These are phyloP conservation scores for Scrobipalpa atriplicella DNA, from an alignment of 2,888 invertebrate species.

Conservation along the genomic window DNA sequence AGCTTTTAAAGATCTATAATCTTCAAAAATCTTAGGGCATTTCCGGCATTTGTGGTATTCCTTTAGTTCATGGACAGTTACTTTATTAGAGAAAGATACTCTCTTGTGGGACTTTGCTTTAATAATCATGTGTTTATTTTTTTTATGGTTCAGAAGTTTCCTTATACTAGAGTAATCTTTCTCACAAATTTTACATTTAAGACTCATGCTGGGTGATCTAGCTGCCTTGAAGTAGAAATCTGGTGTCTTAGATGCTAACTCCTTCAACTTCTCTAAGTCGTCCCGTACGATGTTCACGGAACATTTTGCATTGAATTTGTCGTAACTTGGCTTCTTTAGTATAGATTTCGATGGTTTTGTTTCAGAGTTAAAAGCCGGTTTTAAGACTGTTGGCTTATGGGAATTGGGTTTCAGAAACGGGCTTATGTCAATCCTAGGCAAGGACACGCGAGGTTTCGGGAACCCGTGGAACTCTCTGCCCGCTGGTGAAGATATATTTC, in stretches of 20 bases:
- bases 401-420: constrained; percentile 45
- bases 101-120: constrained; percentile 57
- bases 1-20: constrained; percentile 53
- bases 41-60: constrained; percentile 71
- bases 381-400: not conserved
- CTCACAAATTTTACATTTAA: constrained; percentile 65
- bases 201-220: constrained; percentile 34
- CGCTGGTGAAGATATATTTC: constrained; percentile 30
- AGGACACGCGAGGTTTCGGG: constrained; percentile 52
- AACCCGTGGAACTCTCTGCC: constrained; percentile 55
- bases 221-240: not conserved
- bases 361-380: constrained; percentile 11
- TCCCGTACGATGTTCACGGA: constrained; percentile 50
- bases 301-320: constrained; percentile 47
- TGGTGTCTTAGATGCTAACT: constrained; percentile 33
- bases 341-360: constrained; percentile 19
- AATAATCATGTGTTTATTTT: constrained; percentile 65
- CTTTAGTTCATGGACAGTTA: constrained; percentile 66
- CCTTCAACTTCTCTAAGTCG: constrained; percentile 51
- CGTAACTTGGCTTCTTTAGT: constrained; percentile 13
- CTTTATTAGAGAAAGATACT: constrained; percentile 69
- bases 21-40: constrained; percentile 64
- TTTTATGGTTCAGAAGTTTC: constrained; percentile 60
- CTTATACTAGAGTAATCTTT: constrained; percentile 61
- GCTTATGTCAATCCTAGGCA: constrained; percentile 57